These are phyloP conservation scores for Pipra filicauda DNA, from an alignment of 2,113 vertebrate genomes.

Conservation along the genomic window DNA sequence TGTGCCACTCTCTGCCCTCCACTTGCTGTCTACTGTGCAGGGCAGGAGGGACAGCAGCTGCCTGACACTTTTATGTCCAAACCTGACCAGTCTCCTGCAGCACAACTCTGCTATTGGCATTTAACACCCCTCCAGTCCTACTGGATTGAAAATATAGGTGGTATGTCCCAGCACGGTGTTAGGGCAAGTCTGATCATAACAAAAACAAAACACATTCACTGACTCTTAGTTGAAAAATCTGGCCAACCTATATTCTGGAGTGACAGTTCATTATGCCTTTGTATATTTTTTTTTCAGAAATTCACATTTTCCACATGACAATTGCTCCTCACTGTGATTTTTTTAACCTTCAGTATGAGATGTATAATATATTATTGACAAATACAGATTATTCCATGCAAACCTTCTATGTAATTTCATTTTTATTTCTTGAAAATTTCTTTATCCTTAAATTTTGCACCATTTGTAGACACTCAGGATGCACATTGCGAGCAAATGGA, in stretches of 20 bases:
- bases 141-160: not conserved
- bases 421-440: not conserved
- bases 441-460: not conserved
- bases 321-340: not conserved
- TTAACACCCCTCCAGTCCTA: not conserved
- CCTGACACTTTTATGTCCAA: not conserved
- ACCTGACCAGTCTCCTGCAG: not conserved
- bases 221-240: not conserved
- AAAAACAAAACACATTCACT: not conserved
- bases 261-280: constrained; percentile 28
- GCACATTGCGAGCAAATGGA: not conserved
- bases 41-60: not conserved
- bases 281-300: not conserved
- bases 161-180: not conserved
- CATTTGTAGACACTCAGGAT: not conserved
- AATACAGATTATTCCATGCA: constrained; percentile 12
- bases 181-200: not conserved
- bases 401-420: not conserved
- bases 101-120: not conserved
- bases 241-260: not conserved
- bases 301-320: not conserved
- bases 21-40: not conserved
- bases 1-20: not conserved
- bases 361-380: not conserved
- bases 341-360: not conserved